Percentiles rank a stretch among this genome's conserved stretches.
These are phyloP conservation scores for Girardinichthys multiradiatus DNA, from an alignment of 2,113 vertebrate genomes.

Conservation along the genomic window DNA sequence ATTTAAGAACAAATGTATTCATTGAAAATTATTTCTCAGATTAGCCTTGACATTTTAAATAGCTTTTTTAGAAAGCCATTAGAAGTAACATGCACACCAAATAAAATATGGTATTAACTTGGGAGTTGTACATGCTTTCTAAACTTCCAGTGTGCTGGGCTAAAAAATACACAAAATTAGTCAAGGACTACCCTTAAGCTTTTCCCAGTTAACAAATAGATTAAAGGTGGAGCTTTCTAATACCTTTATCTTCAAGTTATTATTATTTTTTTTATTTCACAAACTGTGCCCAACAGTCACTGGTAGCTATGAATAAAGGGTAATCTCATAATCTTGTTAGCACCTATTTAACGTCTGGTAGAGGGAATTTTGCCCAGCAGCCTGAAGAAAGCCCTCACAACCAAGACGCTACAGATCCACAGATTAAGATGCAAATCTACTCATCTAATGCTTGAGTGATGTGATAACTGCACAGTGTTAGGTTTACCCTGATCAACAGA, in stretches of 20 bases:
- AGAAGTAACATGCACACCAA: no score
- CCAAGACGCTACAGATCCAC: constrained; percentile 36
- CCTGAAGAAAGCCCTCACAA: constrained; percentile 21
- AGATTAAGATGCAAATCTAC: constrained; percentile 68
- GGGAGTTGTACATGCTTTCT: constrained; percentile 1
- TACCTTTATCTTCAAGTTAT: constrained; percentile 42
- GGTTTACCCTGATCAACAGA: background rate
- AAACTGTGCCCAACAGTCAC: constrained; percentile 51
- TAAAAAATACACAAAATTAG: constrained; percentile 31
- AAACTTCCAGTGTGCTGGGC: constrained; percentile 5
- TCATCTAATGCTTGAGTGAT: constrained; percentile 58
- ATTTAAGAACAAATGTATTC: no score
- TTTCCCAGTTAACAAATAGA: constrained; percentile 38
- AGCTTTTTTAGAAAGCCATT: no score
- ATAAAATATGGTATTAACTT: background rate
- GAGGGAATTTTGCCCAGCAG: constrained; percentile 61
- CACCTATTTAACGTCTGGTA: constrained; percentile 65
- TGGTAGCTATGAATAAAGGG: constrained; percentile 39
- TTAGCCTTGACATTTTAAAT: no score
- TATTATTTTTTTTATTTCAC: constrained; percentile 34
- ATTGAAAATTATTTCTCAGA: no score
- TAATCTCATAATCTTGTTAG: constrained; percentile 76
- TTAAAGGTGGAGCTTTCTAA: constrained; percentile 45
- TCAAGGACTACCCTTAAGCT: constrained; percentile 50
- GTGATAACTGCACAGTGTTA: constrained; percentile 6